phyloP scores from a whole-genome alignment of 2,113 vertebrate genomes.

The Aegithalos caudatus region DNA sequence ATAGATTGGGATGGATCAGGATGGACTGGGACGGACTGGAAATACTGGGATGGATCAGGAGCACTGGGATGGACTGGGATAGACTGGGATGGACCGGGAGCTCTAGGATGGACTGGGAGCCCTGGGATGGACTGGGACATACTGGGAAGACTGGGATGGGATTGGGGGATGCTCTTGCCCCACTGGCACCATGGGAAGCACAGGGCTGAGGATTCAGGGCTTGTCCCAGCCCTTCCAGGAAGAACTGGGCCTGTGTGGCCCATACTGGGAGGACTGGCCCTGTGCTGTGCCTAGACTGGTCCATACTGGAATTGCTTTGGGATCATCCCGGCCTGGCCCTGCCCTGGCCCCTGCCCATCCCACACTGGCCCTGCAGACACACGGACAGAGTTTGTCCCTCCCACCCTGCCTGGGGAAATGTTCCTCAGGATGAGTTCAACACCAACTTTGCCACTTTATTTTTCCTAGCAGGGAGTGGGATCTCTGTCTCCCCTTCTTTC shows the following conservation, averaged over 20 bases:
- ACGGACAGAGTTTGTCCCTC: neutral
- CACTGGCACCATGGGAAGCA: rapidly evolving
- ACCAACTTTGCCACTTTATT: neutral
- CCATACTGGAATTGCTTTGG: neutral
- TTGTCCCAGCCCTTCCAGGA: neutral
- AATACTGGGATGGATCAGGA: no score
- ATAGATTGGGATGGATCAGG: neutral
- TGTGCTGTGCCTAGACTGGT: neutral
- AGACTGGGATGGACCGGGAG: neutral
- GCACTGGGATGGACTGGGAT: no score
- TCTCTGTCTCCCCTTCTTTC: rapidly evolving
- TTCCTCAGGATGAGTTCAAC: neutral
- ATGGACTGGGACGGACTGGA: neutral
- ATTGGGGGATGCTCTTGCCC: rapidly evolving
- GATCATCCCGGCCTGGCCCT: neutral
- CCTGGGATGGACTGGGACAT: neutral
- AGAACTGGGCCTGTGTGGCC: neutral
- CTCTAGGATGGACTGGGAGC: no score
- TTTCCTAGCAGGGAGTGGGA: rapidly evolving
- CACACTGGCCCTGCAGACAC: neutral
- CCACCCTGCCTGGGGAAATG: no score
- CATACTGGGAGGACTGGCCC: neutral
- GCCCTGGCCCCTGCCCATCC: neutral
- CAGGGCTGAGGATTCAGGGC: no score
- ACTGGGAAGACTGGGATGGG: neutral